phyloP scores from a whole-genome alignment of 2,888 invertebrate species.

The Idaea straminata region DNA sequence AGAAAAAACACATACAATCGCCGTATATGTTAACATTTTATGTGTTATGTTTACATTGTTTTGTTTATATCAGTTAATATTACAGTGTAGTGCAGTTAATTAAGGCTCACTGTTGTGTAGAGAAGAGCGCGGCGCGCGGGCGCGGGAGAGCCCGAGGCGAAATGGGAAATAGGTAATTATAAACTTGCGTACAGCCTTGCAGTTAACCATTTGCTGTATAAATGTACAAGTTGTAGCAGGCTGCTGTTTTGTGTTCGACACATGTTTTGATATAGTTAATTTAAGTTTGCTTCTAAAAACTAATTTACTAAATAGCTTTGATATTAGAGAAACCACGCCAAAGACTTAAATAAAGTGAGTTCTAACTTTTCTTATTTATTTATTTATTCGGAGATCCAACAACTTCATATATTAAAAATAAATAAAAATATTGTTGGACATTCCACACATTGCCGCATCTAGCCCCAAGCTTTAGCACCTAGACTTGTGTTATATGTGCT shows the following conservation, averaged over 20 bases:
- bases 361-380: no score
- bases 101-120: conserved; percentile 63
- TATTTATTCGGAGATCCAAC: no score
- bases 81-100: conserved; percentile 67
- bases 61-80: conserved; percentile 41
- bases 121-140: conserved; percentile 36
- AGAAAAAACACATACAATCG: no score
- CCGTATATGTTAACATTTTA: conserved; percentile 2
- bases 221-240: conserved; percentile 30
- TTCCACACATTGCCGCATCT: no score
- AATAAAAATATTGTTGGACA: no score
- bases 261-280: background rate
- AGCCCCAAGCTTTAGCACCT: no score
- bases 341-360: no score
- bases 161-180: conserved; percentile 78
- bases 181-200: conserved; percentile 70
- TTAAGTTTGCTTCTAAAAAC: background rate
- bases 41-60: conserved; percentile 29
- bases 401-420: no score
- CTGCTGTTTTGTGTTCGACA: background rate
- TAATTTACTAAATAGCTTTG: no score
- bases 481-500: no score
- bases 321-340: no score
- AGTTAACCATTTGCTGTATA: conserved; percentile 41
- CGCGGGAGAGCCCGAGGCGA: conserved; percentile 61